phyloP scores from a whole-genome alignment of 2,888 invertebrate species.

The Sarcophaga caerulescens region DNA sequence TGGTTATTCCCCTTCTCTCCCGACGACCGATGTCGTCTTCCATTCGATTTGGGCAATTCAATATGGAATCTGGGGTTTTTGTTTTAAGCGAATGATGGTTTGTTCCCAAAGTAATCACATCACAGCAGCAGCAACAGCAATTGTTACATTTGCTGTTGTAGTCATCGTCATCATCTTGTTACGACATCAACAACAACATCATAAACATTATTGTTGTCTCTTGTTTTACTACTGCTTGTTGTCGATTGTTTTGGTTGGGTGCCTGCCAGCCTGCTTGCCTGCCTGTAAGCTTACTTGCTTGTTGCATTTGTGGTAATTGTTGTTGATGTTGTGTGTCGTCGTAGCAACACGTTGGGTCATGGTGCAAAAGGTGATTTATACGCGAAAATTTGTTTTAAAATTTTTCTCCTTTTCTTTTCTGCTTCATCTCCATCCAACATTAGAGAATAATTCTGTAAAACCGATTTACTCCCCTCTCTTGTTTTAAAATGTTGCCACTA shows the following conservation, averaged over 20 bases:
- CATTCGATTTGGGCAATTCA: conserved; percentile 3
- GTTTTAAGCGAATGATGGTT: conserved; percentile 12
- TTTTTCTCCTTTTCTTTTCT: background rate
- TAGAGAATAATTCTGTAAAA: conserved; percentile 46
- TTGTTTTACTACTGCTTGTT: conserved; percentile 61
- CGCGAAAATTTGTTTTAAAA: conserved; percentile 67
- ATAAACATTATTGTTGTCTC: conserved; percentile 63
- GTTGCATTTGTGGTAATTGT: conserved; percentile 57
- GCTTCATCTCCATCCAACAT: conserved; percentile 55
- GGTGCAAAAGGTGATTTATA: conserved; percentile 69
- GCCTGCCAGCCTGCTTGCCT: background rate
- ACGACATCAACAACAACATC: conserved; percentile 48
- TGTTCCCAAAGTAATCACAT: conserved; percentile 64
- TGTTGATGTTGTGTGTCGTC: conserved; percentile 64
- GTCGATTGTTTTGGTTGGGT: conserved; percentile 24
- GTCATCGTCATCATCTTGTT: conserved; percentile 38
- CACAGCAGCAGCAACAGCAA: conserved; percentile 6
- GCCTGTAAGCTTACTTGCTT: background rate
- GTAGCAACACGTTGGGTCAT: conserved; percentile 68
- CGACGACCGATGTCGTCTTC: background rate
- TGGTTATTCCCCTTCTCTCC: conserved; percentile 25
- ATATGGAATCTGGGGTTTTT: conserved; percentile 23
- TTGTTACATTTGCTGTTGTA: conserved; percentile 59
- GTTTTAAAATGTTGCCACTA: background rate
- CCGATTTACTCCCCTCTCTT: background rate